Evolutionary conservation across 2,888 invertebrate species (phyloP).

Genomic region (Serrognathus titanus): DNA sequence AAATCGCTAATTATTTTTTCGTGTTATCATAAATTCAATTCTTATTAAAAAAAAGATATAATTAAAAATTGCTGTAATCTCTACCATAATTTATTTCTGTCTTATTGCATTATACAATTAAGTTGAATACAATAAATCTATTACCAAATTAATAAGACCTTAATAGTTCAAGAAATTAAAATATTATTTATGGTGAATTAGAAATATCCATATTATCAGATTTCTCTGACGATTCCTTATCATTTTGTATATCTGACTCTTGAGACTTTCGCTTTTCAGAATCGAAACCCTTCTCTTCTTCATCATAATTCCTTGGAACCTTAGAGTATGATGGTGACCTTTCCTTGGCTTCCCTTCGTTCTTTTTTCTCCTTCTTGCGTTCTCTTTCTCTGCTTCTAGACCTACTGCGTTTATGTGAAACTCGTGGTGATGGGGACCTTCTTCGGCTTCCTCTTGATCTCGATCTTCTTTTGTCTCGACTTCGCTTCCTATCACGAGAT

Average conservation of each 20-base stretch:
- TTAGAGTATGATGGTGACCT: slow-evolving; percentile 38
- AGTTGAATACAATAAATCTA: slow-evolving; percentile 7
- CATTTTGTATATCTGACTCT: slow-evolving; percentile 37
- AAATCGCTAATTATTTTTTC: no score
- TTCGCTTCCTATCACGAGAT: slow-evolving; percentile 40
- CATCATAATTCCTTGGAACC: slow-evolving; percentile 52
- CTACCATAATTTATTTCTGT: no score
- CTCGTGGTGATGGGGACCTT: slow-evolving; percentile 47
- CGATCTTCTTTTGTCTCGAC: slow-evolving; percentile 50
- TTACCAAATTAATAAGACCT: background rate
- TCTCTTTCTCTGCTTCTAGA: slow-evolving; percentile 31
- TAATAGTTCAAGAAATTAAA: background rate
- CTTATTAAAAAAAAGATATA: no score
- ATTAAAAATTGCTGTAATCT: no score
- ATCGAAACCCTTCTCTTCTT: slow-evolving; percentile 53
- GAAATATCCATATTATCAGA: slow-evolving; percentile 79
- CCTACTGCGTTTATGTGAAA: slow-evolving; percentile 38
- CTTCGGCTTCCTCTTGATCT: slow-evolving; percentile 46
- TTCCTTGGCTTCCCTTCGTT: slow-evolving; percentile 41
- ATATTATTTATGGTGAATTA: slow-evolving; percentile 61
- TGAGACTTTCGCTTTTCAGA: slow-evolving; percentile 34
- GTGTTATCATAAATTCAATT: no score
- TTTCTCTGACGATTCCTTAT: slow-evolving; percentile 56
- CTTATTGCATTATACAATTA: no score
- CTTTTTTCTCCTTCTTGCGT: slow-evolving; percentile 29